phyloP scores from a whole-genome alignment of 2,113 vertebrate genomes.

The Charadrius vociferus region DNA sequence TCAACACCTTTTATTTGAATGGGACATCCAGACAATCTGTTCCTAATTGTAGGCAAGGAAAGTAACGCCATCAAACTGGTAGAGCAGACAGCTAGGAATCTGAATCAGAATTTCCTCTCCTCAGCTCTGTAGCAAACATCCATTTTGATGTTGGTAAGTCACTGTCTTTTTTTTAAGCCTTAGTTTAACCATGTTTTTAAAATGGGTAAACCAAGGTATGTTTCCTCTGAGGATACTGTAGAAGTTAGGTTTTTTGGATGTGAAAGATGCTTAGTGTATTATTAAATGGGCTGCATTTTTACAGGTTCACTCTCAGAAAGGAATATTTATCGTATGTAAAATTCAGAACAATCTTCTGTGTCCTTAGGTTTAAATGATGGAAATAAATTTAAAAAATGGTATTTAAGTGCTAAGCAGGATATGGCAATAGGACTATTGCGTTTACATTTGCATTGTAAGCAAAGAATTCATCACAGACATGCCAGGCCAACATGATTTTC shows the following conservation, averaged over 20 bases:
- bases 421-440: background rate
- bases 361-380: background rate
- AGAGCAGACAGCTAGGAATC: background rate
- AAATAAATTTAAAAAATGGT: background rate
- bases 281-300: background rate
- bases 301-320: background rate
- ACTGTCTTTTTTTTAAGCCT: background rate
- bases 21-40: background rate
- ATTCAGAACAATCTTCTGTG: background rate
- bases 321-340: background rate
- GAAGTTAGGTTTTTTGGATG: background rate
- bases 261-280: background rate
- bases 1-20: background rate
- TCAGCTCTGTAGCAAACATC: background rate
- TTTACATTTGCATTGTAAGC: background rate
- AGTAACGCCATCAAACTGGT: background rate
- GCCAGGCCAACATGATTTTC: background rate
- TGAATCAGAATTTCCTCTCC: background rate
- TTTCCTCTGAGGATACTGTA: background rate
- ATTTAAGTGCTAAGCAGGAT: background rate
- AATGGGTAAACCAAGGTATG: background rate
- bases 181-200: background rate
- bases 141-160: background rate
- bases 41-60: background rate
- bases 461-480: background rate